These are phyloP conservation scores for Xestia rhomboidea DNA, from an alignment of 2,888 invertebrate species.

Conservation along the genomic window DNA sequence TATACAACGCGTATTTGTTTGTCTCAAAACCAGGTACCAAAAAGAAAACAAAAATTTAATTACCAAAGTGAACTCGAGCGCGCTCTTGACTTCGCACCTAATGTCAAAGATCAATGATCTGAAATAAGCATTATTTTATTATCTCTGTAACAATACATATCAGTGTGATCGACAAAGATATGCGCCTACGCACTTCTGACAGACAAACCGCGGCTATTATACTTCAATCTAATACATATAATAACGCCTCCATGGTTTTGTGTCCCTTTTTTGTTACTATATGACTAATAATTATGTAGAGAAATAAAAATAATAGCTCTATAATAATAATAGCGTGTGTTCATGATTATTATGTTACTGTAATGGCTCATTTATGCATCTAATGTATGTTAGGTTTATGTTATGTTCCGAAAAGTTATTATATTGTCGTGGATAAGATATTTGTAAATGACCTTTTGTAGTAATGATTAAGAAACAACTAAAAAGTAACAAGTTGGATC, in stretches of 20 bases:
- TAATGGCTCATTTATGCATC: constrained; percentile 61
- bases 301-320: constrained; percentile 67
- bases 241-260: constrained; percentile 80
- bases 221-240: constrained; percentile 79
- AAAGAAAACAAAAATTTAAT: constrained; percentile 51
- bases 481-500: not conserved
- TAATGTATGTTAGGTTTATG: constrained; percentile 31
- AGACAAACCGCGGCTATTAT: constrained; percentile 79
- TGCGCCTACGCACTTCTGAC: constrained; percentile 75
- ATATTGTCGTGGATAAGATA: constrained; percentile 16
- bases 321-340: constrained; percentile 62
- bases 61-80: constrained; percentile 55
- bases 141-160: constrained; percentile 60
- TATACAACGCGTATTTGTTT: constrained; percentile 16
- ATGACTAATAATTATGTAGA: constrained; percentile 70
- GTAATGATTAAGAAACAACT: constrained; percentile 12
- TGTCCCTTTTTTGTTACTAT: constrained; percentile 74
- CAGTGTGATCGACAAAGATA: constrained; percentile 69
- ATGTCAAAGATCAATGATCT: constrained; percentile 77
- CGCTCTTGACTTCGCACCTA: constrained; percentile 71
- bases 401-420: constrained; percentile 33
- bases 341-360: constrained; percentile 61
- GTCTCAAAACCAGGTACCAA: not conserved
- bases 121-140: constrained; percentile 63
- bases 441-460: constrained; percentile 4